Evolutionary conservation across 2,113 vertebrate genomes (phyloP).

Genomic region (Actinemys pallida): DNA sequence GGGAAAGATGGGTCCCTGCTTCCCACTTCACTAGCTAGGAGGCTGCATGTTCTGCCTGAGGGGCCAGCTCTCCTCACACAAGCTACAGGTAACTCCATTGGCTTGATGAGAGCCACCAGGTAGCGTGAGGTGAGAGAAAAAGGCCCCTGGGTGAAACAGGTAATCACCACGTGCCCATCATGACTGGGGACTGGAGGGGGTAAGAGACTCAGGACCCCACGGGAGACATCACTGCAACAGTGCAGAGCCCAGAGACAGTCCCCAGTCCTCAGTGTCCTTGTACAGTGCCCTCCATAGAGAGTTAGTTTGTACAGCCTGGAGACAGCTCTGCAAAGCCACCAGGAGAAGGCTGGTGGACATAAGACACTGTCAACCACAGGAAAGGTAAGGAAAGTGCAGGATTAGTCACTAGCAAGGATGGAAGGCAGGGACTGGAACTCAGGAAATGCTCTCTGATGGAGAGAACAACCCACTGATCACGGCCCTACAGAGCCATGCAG

Average conservation of each 20-base stretch:
- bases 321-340: neutral
- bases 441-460: neutral
- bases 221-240: neutral
- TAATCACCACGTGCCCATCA: neutral
- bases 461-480: neutral
- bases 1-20: neutral
- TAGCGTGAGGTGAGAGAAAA: neutral
- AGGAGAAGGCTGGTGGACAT: neutral
- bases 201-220: accelerated
- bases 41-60: neutral
- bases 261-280: too few species aligned
- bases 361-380: neutral
- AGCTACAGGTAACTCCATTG: accelerated
- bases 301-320: neutral
- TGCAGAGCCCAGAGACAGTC: neutral
- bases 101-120: accelerated
- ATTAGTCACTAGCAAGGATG: neutral
- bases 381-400: neutral
- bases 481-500: neutral
- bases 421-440: neutral
- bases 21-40: neutral
- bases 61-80: neutral
- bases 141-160: neutral
- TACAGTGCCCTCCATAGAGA: neutral
- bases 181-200: neutral